These are phyloP conservation scores for Condylostylus longicornis DNA, from an alignment of 1,140 invertebrate genomes.

Conservation along the genomic window DNA sequence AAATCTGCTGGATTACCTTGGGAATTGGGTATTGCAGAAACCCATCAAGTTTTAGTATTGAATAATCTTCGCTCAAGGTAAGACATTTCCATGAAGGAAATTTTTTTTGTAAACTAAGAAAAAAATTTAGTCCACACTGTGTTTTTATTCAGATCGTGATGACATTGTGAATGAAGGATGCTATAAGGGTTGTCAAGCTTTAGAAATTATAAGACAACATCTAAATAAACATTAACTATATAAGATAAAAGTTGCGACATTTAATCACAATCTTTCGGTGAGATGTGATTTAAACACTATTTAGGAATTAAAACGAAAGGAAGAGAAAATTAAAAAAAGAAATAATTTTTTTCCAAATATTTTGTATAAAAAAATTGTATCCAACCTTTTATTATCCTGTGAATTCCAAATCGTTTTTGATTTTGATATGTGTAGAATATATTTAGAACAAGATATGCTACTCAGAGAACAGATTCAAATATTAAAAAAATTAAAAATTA, in stretches of 20 bases:
- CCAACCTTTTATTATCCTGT: no score
- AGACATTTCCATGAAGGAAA: slow-evolving; percentile 15
- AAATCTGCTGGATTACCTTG: slow-evolving; percentile 93
- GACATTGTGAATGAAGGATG: no score
- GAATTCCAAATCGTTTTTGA: no score
- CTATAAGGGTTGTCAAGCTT: no score
- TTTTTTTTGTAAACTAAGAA: slow-evolving; percentile 26
- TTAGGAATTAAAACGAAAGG: not conserved
- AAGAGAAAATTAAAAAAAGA: not conserved
- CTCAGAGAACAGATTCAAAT: no score
- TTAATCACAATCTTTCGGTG: slow-evolving; percentile 1
- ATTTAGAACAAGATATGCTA: no score
- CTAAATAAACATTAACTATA: no score
- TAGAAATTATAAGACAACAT: no score
- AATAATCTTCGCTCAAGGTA: slow-evolving; percentile 82
- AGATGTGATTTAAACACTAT: slow-evolving; percentile 1
- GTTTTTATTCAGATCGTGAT: slow-evolving; percentile 29
- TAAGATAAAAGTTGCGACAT: not conserved
- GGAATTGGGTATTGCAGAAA: slow-evolving; percentile 95
- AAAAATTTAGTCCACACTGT: slow-evolving; percentile 26
- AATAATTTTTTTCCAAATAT: not conserved
- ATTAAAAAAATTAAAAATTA: no score
- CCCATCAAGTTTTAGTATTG: slow-evolving; percentile 89
- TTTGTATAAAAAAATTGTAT: no score
- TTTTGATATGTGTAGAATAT: no score